Evolutionary conservation across 1,140 invertebrate species (phyloP).

Genomic region (Drosophila ananassae): DNA sequence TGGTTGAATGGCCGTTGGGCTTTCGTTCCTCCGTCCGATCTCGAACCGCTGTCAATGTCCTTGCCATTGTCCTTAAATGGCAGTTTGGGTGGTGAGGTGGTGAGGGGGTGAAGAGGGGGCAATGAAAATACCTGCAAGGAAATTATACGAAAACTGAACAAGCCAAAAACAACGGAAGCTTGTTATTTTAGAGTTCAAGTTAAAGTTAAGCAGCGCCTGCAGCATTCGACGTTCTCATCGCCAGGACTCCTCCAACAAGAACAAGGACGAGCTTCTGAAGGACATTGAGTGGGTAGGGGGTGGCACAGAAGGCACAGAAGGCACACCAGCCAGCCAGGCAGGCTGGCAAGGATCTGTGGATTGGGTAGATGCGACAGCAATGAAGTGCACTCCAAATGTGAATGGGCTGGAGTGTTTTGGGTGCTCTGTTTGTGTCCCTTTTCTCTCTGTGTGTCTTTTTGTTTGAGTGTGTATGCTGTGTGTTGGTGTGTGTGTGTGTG

Average conservation of each 20-base stretch:
- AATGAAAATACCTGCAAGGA: conserved; percentile 78
- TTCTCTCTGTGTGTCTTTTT: conserved; percentile 24
- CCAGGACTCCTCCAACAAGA: conserved; percentile 29
- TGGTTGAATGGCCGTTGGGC: conserved; percentile 17
- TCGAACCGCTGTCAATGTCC: conserved; percentile 46
- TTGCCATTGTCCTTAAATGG: conserved; percentile 31
- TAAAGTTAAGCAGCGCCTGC: conserved; percentile 78
- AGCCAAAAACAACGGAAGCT: conserved; percentile 72
- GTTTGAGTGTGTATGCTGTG: conserved; percentile 6
- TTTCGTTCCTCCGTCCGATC: background rate
- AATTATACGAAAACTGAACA: conserved; percentile 79
- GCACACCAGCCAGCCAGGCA: background rate
- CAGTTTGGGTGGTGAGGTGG: no score
- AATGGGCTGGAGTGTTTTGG: conserved; percentile 48
- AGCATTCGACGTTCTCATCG: conserved; percentile 47
- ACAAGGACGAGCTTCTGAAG: conserved; percentile 4
- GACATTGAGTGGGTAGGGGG: background rate
- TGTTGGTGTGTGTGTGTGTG: conserved; percentile 23
- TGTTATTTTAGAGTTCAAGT: conserved; percentile 83
- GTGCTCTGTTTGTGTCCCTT: conserved; percentile 35
- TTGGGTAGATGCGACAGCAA: conserved; percentile 65
- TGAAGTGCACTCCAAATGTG: conserved; percentile 74
- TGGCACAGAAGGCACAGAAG: no score
- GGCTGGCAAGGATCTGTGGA: conserved; percentile 5
- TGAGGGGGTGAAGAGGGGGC: conserved; percentile 22